A percentile compares a stretch with the other conserved stretches of the same genome.
These are phyloP conservation scores for Bombus balteatus DNA, from an alignment of 1,140 invertebrate species.

Conservation along the genomic window DNA sequence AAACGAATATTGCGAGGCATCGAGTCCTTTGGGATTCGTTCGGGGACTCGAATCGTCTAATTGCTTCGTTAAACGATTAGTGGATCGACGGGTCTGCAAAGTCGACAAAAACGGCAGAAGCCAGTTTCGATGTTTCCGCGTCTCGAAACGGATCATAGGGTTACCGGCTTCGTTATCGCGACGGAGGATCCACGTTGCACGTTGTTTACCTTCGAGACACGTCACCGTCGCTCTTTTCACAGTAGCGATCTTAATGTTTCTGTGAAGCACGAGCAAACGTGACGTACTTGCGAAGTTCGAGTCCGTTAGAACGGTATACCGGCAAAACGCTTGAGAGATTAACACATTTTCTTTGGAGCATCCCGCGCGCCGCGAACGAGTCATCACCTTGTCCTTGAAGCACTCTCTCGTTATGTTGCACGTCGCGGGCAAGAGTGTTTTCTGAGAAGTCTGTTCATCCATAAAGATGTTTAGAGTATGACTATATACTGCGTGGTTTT, in stretches of 20 bases:
- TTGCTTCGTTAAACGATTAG: constrained; percentile 22
- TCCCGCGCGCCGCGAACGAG: neutral
- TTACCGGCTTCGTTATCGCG: constrained; percentile 14
- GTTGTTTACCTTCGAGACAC: neutral
- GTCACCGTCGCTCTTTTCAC: neutral
- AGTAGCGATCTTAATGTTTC: neutral
- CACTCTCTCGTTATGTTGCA: neutral
- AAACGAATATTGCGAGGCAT: constrained; percentile 23
- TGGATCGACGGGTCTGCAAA: neutral
- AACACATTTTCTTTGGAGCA: constrained; percentile 10
- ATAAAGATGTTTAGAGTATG: neutral
- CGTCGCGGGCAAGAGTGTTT: neutral
- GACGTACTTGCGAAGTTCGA: constrained; percentile 19
- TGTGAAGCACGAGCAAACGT: neutral
- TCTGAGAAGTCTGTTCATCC: neutral
- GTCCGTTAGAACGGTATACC: constrained; percentile 42
- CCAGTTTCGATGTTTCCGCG: neutral
- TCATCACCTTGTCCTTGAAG: neutral
- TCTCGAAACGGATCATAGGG: neutral
- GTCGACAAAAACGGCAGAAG: neutral
- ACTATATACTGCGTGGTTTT: neutral
- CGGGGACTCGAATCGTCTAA: constrained; percentile 4
- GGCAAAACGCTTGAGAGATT: neutral
- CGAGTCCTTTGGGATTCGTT: neutral
- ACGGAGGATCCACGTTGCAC: neutral